phyloP scores from a whole-genome alignment of 2,888 invertebrate species.

The Acrobasis suavella region DNA sequence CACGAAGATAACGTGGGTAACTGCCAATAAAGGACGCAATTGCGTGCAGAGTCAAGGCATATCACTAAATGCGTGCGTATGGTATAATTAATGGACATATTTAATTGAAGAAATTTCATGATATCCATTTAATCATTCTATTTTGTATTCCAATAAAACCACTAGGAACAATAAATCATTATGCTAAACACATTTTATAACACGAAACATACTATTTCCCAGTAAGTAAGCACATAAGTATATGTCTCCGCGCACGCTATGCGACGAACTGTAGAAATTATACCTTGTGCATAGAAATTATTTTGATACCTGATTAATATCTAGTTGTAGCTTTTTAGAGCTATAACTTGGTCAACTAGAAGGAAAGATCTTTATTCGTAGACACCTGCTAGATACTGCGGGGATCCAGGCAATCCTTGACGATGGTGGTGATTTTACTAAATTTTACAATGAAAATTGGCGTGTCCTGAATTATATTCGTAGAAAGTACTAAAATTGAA shows the following conservation, averaged over 20 bases:
- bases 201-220: slow-evolving; percentile 17
- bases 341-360: no score
- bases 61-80: not conserved
- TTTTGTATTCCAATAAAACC: slow-evolving; percentile 1
- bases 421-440: no score
- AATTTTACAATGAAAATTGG: no score
- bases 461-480: no score
- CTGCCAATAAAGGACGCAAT: no score
- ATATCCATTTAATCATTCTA: slow-evolving; percentile 11
- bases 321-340: no score
- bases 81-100: not conserved
- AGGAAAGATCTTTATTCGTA: no score
- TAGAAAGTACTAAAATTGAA: no score
- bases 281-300: not conserved
- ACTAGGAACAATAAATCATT: slow-evolving; percentile 10
- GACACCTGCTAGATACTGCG: no score
- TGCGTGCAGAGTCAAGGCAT: not conserved
- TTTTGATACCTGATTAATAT: not conserved
- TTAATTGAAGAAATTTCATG: slow-evolving; percentile 6
- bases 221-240: not conserved
- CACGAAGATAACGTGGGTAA: no score
- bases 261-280: slow-evolving; percentile 2
- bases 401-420: no score
- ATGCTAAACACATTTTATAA: slow-evolving; percentile 3
- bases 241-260: slow-evolving; percentile 1